These are phyloP conservation scores for Xiphias gladius DNA, from an alignment of 2,113 vertebrate genomes.

Conservation along the genomic window DNA sequence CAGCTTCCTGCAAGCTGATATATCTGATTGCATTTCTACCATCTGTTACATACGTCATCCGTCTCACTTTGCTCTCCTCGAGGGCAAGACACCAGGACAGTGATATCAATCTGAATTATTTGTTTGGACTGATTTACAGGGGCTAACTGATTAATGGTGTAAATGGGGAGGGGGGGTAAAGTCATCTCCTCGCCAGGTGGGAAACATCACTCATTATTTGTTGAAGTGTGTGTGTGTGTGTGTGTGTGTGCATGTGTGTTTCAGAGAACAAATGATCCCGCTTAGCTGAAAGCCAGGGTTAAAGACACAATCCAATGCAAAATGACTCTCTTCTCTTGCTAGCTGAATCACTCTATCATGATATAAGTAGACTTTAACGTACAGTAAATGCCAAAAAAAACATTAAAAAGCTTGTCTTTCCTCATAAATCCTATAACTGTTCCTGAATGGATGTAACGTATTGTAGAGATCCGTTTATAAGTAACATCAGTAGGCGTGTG, in stretches of 20 bases:
- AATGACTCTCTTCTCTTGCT: neutral
- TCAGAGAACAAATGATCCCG: neutral
- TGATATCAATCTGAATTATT: conserved; percentile 31
- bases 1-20: neutral
- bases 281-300: neutral
- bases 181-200: neutral
- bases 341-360: neutral
- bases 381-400: no score
- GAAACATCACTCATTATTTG: conserved; percentile 11
- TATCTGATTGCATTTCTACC: conserved; percentile 7
- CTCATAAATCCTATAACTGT: no score
- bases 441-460: no score
- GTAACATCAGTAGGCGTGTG: no score
- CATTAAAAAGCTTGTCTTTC: no score
- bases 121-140: neutral
- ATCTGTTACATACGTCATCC: conserved; percentile 35
- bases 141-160: conserved; percentile 10
- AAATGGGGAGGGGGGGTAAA: neutral
- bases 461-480: no score
- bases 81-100: conserved; percentile 18
- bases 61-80: conserved; percentile 35
- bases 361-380: no score
- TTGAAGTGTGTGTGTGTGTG: neutral
- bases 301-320: neutral
- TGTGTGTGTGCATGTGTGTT: neutral